Base-by-base conservation (phyloP, 2,888 invertebrate species). In the Campoletis raptor region DNA sequence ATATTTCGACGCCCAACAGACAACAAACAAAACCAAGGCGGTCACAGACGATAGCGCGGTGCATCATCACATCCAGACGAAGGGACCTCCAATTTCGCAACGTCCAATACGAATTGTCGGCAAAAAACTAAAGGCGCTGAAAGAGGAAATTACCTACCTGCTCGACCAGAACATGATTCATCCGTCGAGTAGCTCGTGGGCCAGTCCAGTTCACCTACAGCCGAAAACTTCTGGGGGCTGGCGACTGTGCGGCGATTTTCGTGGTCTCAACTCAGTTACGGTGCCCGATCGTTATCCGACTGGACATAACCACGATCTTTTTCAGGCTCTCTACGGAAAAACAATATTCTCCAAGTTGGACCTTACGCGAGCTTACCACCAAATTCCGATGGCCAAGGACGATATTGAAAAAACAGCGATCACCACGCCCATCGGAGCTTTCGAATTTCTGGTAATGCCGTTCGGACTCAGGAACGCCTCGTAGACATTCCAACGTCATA, bases 121-220 rank as follows among this genome's bases (percentile, higher is more conserved):
- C 0, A 90, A 92, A 9, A 87, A 90, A 21, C 91, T 93, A 36
- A 52, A 73, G 6, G 90, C 89, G 7, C 92, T 91, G 0, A 92
- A 91, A 69, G 81, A 89, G 3, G 92, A 93, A 78, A 93, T 93
- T 83, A 42, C 87, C 2, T 7, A 80, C 0, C 91, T 94, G 91
- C 87, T 91, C 18, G 90, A 94, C 45, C 80, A 90, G 45, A 94
- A 93, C 0, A 94, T 94, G 15, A 93, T 93, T 88, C 37, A 94
- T 10, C 94, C 93, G 0, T 94, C 94, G 0, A 92, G 91, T 5
- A 93, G 94, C 48, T 85, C 90, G 2, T 95, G 94, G 94, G 90
- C 94, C 0, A 93, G 91, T 64, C 94, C 93, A 3, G 86, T 95
- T 0, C 92, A 92, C 79, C 72, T 92, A 67, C 91, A 89, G 4